Base-by-base conservation (phyloP, 1,140 invertebrate species). In the Cydia pomonella region DNA sequence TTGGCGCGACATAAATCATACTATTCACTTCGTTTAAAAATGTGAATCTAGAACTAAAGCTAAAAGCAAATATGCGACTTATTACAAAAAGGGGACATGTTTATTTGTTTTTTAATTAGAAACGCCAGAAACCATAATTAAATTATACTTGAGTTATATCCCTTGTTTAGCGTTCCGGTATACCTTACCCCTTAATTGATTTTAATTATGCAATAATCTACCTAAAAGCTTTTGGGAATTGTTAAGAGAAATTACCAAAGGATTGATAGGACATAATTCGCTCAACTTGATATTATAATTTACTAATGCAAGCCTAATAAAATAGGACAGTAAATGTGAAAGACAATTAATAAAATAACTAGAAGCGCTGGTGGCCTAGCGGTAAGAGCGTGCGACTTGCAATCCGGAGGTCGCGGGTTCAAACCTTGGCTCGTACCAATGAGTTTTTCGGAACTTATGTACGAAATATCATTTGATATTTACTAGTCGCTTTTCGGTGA, bases 191-290 rank as follows among this genome's bases (percentile, higher is more conserved):
- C 47, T 69, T 69, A 69, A 69, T 38, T 69, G n/a, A 27, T 16
- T 69, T 69, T 69, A 69, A 38, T 69, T 69, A 69, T 69, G 33
- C 64, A 69, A 69, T 69, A 69, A 69, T 69, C 29, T 69, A 69
- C 64, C 29, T 69, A 69, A 69, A 69, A 38, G 64, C 29, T 69
- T 69, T 33, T 69, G 64, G 33, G 29, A 69, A 21, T 38, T 38
- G 64, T 66, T 33, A 29, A 66, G 63, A n/a, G 63, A 66, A 29
- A 33, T 64, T 64, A 29, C 23, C 25, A 18, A 1, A 29, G 63
- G 23, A 66, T 33, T 66, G 5, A 16, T 25, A n/a, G 1, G 63
- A 29, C 13, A n/a, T 29, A n/a, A 66, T 4, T n/a, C 25, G 63
- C 25, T 29, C 4, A 66, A 33, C 25, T n/a, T 66, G 63, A 16